Evolutionary conservation across 2,888 invertebrate genomes (phyloP), one percentile per base, ranked within the genome.

Genomic region (Xiphydria camelus): DNA sequence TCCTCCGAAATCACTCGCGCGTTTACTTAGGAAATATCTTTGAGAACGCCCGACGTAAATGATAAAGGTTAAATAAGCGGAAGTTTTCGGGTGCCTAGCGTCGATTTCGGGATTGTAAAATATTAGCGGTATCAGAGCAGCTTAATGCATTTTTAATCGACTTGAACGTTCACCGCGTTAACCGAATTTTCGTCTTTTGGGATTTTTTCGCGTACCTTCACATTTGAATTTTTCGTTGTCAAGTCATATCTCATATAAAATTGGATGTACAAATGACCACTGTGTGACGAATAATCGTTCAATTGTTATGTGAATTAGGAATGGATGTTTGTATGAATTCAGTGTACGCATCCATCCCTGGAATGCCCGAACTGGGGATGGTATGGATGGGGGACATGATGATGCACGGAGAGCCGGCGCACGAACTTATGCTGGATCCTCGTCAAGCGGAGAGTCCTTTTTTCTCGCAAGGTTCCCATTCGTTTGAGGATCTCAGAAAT

Each of bases 341-440:
- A 74, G 74, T 75, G 56, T 75, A 68, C 54, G 65, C 73, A 47
- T 63, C 75, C 57, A 80, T 81, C 78, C 79, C 80, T 55, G 79
- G 79, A 55, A 78, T 81, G 61, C 76, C 81, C 55, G 83, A 84
- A 66, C 76, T 83, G 72, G 81, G 82, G 62, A 82, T 84, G 80
- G 81, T 85, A 66, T 86, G 86, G 86, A 85, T 86, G 85, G 84
- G 84, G 29, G 79, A 75, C 48, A 70, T 76, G 73, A 73, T 75
- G 73, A 66, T 75, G 47, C 75, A 75, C 35, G 69, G 69, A 35
- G 75, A 75, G 47, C 65, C 68, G 9, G 59, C 73, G 4, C 73
- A 73, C 45, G 75, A 76, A 47, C 64, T 75, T 2, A 70, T 75
- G 69, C 53, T 76, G 57, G 75, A 75, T 50, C 72, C 75, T 33